phyloP scores from a whole-genome alignment of 2,113 vertebrate genomes.

The Cavia aperea region DNA sequence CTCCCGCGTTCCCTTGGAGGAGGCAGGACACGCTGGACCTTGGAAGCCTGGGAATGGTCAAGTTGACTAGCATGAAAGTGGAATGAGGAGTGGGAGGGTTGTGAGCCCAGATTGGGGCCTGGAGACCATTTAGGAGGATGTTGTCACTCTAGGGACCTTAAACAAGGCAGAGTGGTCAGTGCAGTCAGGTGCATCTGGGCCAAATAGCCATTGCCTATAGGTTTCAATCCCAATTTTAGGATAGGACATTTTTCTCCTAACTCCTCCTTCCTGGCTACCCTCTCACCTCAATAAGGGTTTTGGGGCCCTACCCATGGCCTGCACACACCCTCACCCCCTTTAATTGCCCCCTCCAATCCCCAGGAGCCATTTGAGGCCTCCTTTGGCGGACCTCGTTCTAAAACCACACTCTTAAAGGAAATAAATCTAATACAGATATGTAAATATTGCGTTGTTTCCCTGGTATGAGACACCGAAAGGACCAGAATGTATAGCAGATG shows the following conservation, averaged over 20 bases:
- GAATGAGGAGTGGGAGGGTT: background rate
- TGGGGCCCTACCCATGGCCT: background rate
- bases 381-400: background rate
- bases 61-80: background rate
- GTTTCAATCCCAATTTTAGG: background rate
- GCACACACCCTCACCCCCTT: accelerated
- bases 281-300: background rate
- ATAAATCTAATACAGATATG: background rate
- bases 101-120: background rate
- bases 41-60: background rate
- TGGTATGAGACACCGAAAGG: background rate
- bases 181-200: background rate
- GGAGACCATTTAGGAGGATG: background rate
- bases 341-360: background rate
- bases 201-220: background rate
- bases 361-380: background rate
- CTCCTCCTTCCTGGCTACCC: background rate
- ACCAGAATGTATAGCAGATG: background rate
- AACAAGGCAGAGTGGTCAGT: background rate
- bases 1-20: background rate
- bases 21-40: background rate
- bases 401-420: background rate
- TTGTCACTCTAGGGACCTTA: background rate
- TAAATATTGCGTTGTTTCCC: background rate
- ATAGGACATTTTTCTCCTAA: background rate